These are phyloP conservation scores for Oryzias celebensis DNA, from an alignment of 2,113 vertebrate species.

Conservation along the genomic window DNA sequence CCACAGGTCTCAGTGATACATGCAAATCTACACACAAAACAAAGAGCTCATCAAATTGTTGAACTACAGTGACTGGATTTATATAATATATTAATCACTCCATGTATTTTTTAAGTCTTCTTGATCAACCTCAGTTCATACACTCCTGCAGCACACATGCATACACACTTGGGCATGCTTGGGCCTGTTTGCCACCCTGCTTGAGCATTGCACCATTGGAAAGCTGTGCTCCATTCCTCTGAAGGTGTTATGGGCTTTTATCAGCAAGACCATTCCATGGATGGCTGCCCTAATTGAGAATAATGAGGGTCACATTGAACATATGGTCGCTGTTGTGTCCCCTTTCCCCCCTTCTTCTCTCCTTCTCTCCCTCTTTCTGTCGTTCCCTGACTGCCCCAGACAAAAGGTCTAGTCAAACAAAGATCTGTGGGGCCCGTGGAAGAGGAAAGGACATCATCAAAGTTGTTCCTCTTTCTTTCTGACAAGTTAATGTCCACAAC, in stretches of 20 bases:
- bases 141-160: neutral
- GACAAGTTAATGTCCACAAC: conserved; percentile 62
- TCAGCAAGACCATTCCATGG: conserved; percentile 84
- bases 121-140: conserved; percentile 1
- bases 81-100: no score
- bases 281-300: conserved; percentile 86
- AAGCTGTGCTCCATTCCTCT: conserved; percentile 67
- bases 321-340: conserved; percentile 85
- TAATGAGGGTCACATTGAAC: conserved; percentile 88
- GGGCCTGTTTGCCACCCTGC: conserved; percentile 31
- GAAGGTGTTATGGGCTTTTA: conserved; percentile 81
- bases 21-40: conserved; percentile 19
- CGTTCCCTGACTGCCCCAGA: conserved; percentile 48
- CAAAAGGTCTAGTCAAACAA: conserved; percentile 75
- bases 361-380: conserved; percentile 45
- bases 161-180: conserved; percentile 10
- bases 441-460: conserved; percentile 62
- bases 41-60: neutral
- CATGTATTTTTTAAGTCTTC: neutral
- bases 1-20: conserved; percentile 40
- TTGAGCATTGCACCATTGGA: conserved; percentile 65
- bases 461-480: conserved; percentile 53
- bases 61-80: neutral
- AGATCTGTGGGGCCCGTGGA: conserved; percentile 47
- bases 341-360: conserved; percentile 70